These are phyloP conservation scores for Oophaga sylvatica DNA, from an alignment of 2,797 vertebrate genomes.

Conservation along the genomic window DNA sequence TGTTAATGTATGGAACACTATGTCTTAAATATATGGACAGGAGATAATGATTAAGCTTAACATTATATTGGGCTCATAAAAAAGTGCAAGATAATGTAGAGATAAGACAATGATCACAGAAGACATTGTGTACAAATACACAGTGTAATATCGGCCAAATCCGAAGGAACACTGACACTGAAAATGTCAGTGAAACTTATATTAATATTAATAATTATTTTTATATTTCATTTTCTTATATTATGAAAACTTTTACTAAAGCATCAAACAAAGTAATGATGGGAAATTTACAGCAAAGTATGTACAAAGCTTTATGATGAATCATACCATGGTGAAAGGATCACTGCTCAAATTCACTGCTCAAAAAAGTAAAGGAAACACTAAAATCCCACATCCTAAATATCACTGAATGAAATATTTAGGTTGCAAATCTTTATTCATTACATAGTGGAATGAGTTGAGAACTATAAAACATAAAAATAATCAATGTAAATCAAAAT, in stretches of 20 bases:
- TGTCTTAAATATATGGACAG: neutral
- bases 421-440: too few species aligned
- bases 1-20: conserved; percentile 20
- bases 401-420: too few species aligned
- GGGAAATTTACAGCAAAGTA: neutral
- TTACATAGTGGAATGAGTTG: too few species aligned
- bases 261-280: too few species aligned
- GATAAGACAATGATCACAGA: conserved; percentile 24
- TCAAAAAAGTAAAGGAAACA: too few species aligned
- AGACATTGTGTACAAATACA: neutral
- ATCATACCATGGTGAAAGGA: too few species aligned
- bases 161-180: neutral
- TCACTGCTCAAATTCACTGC: too few species aligned
- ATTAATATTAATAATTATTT: neutral
- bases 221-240: neutral
- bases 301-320: too few species aligned
- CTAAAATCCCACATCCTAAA: too few species aligned
- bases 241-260: neutral
- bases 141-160: neutral
- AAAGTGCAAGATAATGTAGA: neutral
- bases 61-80: neutral
- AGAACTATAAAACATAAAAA: too few species aligned
- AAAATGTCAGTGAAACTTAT: neutral
- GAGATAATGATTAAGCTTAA: conserved; percentile 10
- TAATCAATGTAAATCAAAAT: too few species aligned